phyloP scores from a whole-genome alignment of 1,140 invertebrate genomes.

The Pachyrhynchus sulphureomaculatus region DNA sequence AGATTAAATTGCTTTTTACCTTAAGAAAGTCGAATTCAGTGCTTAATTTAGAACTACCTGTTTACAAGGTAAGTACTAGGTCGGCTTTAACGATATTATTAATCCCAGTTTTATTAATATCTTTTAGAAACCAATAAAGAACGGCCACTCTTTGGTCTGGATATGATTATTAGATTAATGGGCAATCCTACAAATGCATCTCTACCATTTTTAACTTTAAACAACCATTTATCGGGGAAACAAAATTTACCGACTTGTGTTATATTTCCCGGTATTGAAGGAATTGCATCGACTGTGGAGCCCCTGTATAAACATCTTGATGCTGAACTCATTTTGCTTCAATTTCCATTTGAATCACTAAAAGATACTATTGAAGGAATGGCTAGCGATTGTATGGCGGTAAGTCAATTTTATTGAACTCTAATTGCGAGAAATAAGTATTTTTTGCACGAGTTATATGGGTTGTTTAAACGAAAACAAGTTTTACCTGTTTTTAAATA shows the following conservation, averaged over 20 bases:
- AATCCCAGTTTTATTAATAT: no score
- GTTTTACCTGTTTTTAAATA: no score
- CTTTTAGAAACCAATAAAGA: neutral
- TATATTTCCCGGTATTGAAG: neutral
- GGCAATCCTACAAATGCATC: neutral
- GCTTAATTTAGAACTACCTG: no score
- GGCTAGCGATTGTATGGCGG: neutral
- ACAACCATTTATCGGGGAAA: neutral
- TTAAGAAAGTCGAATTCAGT: no score
- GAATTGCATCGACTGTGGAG: neutral
- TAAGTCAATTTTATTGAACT: neutral
- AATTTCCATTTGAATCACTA: neutral
- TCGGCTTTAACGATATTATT: no score
- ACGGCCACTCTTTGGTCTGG: neutral
- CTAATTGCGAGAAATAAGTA: no score
- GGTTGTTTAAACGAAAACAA: no score
- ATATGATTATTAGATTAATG: neutral
- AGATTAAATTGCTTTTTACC: no score
- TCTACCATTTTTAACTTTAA: neutral
- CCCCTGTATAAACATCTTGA: neutral
- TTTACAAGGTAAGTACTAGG: no score
- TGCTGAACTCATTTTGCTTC: neutral
- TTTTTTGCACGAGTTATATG: no score
- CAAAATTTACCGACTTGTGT: neutral
- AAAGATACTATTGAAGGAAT: neutral